Base-by-base conservation (phyloP, 2,888 invertebrate species). In the Eutolmus rufibarbis region DNA sequence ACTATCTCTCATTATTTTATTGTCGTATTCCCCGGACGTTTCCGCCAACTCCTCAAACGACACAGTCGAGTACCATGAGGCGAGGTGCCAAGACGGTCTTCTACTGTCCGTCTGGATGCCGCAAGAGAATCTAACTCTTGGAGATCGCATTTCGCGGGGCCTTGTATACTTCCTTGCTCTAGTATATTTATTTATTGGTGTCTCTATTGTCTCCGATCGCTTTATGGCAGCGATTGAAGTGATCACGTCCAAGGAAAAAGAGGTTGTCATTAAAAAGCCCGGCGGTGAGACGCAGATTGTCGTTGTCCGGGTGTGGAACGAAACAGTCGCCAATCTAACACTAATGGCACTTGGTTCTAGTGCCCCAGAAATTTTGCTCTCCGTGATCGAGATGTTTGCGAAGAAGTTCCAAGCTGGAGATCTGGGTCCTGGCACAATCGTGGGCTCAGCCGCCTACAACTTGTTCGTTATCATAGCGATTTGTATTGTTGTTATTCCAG, bases 201-300 rank as follows among this genome's bases (percentile, higher is more conserved):
- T 99, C 77, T 99, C 99, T 90, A 99, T 99, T 92, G 97, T 99
- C 89, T 98, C 99, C 90, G 99, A 99, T 92, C 96, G 99, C 88
- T 99, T 99, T 94, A 99, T 99, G 99, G 98, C 98, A 74, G 97
- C 99, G 90, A 99, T 99, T 92, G 99, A 99, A 94, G 98, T 98
- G 90, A 99, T 99, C 92, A 99, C 99, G 86, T 98, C 99, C 0
- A 96, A 98, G 92, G 99, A 99, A 92, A 97, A 97, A 90, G 98
- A 98, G 92, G 96, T 99, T 91, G 95, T 96, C 90, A 96, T 99
- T 88, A 97, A 97, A 91, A 96, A 97, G 89, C 95, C 97, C 89
- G 97, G 97, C 91, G 97, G 97, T 88, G 97, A 97, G 88, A 95
- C 95, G 16, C 97, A 98, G 91, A 96, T 97, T 90, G 94, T 99